phyloP scores from a whole-genome alignment of 2,113 vertebrate genomes.

The Ranitomeya imitator region DNA sequence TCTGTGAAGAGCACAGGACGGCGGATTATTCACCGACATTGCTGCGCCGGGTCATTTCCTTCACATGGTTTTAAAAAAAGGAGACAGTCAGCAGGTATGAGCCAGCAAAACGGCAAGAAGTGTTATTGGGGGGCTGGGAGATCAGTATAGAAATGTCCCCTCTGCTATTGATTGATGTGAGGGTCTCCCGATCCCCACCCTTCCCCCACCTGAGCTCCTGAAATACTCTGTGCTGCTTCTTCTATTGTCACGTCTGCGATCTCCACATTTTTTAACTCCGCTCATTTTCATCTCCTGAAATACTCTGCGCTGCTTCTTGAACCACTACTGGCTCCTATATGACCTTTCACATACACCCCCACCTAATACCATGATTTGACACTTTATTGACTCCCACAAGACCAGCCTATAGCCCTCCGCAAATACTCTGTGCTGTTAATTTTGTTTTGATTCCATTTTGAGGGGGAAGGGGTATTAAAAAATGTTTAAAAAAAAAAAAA shows the following conservation, averaged over 20 bases:
- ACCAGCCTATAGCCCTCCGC: background rate
- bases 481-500: too few species aligned
- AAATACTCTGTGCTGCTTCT: background rate
- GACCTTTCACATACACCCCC: background rate
- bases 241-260: too few species aligned
- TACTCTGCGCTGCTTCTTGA: background rate
- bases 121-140: too few species aligned
- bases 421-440: background rate
- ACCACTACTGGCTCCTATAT: background rate
- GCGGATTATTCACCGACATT: background rate
- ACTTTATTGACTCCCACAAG: background rate
- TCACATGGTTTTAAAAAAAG: too few species aligned
- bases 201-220: background rate
- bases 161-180: too few species aligned
- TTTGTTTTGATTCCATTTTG: background rate
- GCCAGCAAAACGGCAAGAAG: too few species aligned
- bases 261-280: background rate
- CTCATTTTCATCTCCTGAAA: background rate
- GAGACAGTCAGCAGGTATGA: too few species aligned
- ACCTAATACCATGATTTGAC: background rate
- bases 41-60: too few species aligned
- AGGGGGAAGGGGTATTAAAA: too few species aligned
- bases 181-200: too few species aligned
- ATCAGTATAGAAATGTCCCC: too few species aligned
- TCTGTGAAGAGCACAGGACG: slow-evolving; percentile 66